phyloP scores from a whole-genome alignment of 2,797 vertebrate species.

The Sebastes iracundus region DNA sequence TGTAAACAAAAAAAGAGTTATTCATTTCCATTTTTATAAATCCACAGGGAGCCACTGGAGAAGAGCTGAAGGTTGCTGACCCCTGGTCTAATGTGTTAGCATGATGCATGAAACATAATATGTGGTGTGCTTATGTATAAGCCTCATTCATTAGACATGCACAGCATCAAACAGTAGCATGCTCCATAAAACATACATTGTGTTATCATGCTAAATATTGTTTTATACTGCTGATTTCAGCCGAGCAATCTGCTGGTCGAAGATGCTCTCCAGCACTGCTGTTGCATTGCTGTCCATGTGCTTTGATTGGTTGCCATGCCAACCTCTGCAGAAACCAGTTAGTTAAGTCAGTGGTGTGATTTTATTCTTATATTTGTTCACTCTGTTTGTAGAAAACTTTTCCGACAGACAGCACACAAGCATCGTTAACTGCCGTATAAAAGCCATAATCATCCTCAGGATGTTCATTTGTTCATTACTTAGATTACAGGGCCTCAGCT shows the following conservation, averaged over 20 bases:
- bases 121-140: not conserved
- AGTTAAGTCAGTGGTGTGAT: not conserved
- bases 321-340: not conserved
- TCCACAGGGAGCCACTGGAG: no score
- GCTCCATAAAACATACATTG: not conserved
- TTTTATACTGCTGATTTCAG: not conserved
- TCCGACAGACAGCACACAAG: not conserved
- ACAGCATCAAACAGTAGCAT: not conserved
- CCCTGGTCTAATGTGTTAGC: no score
- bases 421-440: not conserved
- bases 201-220: not conserved
- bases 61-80: no score
- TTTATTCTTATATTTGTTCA: not conserved
- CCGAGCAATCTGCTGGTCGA: not conserved
- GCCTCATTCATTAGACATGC: not conserved
- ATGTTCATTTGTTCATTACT: conserved; percentile 36
- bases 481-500: not conserved
- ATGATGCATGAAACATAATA: not conserved
- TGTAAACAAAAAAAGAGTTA: no score
- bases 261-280: not conserved
- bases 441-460: conserved; percentile 15
- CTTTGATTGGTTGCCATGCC: conserved; percentile 16
- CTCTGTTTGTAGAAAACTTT: not conserved
- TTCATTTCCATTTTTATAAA: no score
- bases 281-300: not conserved